These are phyloP conservation scores for Synergus laeviventris DNA, from an alignment of 2,888 invertebrate genomes.

Conservation along the genomic window DNA sequence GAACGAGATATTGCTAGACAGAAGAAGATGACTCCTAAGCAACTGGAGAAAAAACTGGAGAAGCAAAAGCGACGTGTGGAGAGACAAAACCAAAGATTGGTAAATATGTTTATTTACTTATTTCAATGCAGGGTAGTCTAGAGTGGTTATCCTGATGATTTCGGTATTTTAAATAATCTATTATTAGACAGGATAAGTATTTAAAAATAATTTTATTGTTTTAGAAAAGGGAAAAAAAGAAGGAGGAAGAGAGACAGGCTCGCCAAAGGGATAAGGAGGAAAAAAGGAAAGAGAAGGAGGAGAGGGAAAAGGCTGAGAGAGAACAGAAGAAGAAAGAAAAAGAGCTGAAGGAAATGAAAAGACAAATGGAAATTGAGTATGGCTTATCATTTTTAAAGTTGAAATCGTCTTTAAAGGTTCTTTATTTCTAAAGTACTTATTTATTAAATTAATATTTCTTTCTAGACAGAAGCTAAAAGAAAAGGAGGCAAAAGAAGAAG, in stretches of 20 bases:
- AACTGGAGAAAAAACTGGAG: conserved; percentile 79
- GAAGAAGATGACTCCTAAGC: conserved; percentile 73
- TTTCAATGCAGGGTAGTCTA: no score
- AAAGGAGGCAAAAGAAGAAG: conserved; percentile 79
- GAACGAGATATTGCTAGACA: conserved; percentile 47
- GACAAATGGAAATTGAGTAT: conserved; percentile 72
- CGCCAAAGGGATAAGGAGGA: conserved; percentile 69
- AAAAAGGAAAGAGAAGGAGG: conserved; percentile 69
- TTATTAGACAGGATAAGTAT: conserved; percentile 16
- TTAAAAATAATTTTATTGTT: conserved; percentile 58
- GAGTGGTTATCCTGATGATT: no score
- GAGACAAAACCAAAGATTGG: conserved; percentile 77
- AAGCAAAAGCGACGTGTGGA: conserved; percentile 80
- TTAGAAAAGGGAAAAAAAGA: conserved; percentile 78
- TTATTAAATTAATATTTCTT: conserved; percentile 41
- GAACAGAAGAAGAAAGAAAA: conserved; percentile 77
- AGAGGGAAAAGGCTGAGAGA: conserved; percentile 75
- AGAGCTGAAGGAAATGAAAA: conserved; percentile 73
- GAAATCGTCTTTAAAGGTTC: background rate
- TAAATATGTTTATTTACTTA: conserved; percentile 69
- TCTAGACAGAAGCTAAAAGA: conserved; percentile 70
- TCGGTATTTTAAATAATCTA: conserved; percentile 22
- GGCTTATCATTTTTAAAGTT: conserved; percentile 54
- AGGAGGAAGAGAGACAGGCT: conserved; percentile 74
- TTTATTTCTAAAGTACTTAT: conserved; percentile 22